Evolutionary conservation across 2,888 invertebrate genomes (phyloP).

Genomic region (Aporophyla nigra): DNA sequence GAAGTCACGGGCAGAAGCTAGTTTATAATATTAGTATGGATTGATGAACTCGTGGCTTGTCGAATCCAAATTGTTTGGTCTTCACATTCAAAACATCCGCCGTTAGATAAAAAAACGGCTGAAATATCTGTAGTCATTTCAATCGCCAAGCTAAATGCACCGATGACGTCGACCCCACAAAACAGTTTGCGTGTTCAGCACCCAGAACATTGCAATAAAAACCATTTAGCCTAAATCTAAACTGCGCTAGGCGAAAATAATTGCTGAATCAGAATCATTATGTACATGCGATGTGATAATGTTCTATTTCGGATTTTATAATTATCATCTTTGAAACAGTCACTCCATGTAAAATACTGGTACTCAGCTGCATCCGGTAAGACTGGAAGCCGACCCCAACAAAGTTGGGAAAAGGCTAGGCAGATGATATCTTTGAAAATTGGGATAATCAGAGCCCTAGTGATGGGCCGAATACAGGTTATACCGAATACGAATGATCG

Average conservation of each 20-base stretch:
- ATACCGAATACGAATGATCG: too few species aligned
- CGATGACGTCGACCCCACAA: conserved; percentile 21
- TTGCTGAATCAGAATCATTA: conserved; percentile 27
- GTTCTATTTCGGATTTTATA: neutral
- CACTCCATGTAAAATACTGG: too few species aligned
- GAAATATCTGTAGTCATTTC: neutral
- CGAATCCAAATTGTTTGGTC: neutral
- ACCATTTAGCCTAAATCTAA: conserved; percentile 19
- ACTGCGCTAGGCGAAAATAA: neutral
- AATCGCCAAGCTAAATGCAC: neutral
- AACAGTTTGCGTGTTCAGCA: conserved; percentile 33
- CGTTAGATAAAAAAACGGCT: conserved; percentile 4
- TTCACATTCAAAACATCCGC: neutral
- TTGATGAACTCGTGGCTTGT: neutral
- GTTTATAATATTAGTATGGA: too few species aligned
- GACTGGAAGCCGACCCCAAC: too few species aligned
- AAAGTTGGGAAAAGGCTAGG: too few species aligned
- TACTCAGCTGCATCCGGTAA: too few species aligned
- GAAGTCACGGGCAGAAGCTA: too few species aligned
- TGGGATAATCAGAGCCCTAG: too few species aligned
- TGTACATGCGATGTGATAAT: conserved; percentile 34
- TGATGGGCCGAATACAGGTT: too few species aligned
- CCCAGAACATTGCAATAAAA: conserved; percentile 28
- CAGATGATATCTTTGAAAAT: too few species aligned
- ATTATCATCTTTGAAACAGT: too few species aligned